Conservation (phyloP, 2,797 vertebrate species). For the Glyptemys insculpta region DNA sequence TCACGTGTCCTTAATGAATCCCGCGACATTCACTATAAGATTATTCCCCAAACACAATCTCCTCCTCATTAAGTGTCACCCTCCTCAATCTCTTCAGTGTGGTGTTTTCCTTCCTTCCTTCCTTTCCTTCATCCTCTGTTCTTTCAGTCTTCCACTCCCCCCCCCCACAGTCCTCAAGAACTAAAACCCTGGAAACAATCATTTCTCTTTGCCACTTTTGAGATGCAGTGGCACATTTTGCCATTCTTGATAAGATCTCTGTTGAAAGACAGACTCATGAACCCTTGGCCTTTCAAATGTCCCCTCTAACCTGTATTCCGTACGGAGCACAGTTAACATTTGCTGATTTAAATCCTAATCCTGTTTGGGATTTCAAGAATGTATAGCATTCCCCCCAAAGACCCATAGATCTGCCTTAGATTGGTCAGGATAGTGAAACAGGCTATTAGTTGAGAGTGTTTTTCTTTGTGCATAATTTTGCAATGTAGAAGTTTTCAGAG, state of each 20-base stretch:
- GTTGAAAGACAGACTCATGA: not conserved
- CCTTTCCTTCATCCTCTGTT: not conserved
- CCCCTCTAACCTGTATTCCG: not conserved
- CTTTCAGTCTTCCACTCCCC: constrained; percentile 10
- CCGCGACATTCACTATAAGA: constrained; percentile 15
- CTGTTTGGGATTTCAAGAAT: not conserved
- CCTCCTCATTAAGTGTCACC: constrained; percentile 41
- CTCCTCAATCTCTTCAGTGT: constrained; percentile 43
- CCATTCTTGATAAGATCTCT: not conserved
- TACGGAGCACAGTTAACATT: not conserved
- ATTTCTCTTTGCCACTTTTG: not conserved
- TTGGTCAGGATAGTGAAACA: not conserved
- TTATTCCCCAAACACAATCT: constrained; percentile 58
- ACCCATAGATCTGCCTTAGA: rapidly evolving
- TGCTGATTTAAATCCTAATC: not conserved
- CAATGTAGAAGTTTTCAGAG: not conserved
- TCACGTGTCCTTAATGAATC: constrained; percentile 41
- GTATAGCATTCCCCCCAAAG: not conserved
- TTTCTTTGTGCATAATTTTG: not conserved
- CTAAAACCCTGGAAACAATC: not conserved
- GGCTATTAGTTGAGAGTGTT: not conserved
- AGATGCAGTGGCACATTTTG: constrained; percentile 2
- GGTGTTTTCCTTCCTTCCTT: constrained; percentile 21
- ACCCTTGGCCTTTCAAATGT: not conserved
- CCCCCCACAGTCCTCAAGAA: not conserved